Conservation (phyloP, 2,797 vertebrate genomes). For the Ceryle rudis region DNA sequence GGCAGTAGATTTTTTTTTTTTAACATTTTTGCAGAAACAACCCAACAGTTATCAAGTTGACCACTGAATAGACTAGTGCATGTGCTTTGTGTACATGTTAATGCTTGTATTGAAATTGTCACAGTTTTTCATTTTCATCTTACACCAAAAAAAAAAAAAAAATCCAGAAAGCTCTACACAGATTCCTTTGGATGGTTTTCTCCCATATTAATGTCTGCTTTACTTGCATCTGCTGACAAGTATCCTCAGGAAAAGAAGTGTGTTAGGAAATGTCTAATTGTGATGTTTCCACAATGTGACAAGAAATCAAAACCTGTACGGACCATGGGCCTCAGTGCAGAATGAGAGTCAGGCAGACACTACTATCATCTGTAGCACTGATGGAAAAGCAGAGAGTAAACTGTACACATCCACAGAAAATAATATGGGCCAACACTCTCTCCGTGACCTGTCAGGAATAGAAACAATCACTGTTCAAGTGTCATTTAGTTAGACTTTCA, state of each 20-base stretch:
- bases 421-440: background rate
- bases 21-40: background rate
- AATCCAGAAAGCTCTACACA: background rate
- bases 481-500: background rate
- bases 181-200: background rate
- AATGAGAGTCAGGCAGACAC: background rate
- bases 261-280: background rate
- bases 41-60: background rate
- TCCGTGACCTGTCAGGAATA: background rate
- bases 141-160: background rate
- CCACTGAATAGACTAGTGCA: background rate
- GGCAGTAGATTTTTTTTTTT: background rate
- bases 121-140: background rate
- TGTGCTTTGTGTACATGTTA: background rate
- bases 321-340: background rate
- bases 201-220: background rate
- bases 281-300: constrained; percentile 27
- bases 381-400: background rate
- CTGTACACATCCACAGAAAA: rapidly evolving
- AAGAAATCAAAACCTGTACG: background rate
- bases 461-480: background rate
- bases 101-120: background rate
- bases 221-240: background rate
- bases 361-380: background rate
- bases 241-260: background rate